Base-by-base conservation (phyloP, 2,797 vertebrate genomes). In the Acanthornis magna region DNA sequence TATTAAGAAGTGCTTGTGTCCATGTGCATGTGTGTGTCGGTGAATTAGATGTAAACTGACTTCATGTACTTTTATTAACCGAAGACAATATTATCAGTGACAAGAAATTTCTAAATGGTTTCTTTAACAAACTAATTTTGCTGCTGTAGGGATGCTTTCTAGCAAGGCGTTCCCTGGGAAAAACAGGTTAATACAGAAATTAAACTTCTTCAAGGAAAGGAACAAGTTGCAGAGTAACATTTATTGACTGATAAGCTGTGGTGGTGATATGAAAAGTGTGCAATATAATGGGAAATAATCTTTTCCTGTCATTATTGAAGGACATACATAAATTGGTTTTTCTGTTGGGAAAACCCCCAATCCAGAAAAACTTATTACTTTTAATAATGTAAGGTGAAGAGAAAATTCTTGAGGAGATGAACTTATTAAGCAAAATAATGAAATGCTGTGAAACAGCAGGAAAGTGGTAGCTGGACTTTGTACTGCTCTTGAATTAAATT, bases 341-440 rank as follows among this genome's bases (percentile, higher is more conserved):
- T 98, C 98, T 98, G 97, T 98, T 98, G 97, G 97, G 98, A 98
- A 96, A 98, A 97, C 97, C 96, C 97, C 98, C 97, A 97, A 96
- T 97, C 98, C 98, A 98, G 98, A 98, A 98, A 98, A 98, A 98
- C 97, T 97, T 98, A 98, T 98, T 98, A 98, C 97, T 98, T 98
- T 98, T 98, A 98, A 98, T 98, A 98, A 98, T 98, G 95, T 97
- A 96, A 97, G 97, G 97, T 98, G 97, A 98, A 97, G 97, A 97
- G 97, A 97, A 98, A 98, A 98, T 97, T 98, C 97, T 98, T 86
- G 96, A 98, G 97, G 97, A 98, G 97, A 97, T 98, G 97, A 98
- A 98, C 97, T 98, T 98, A 98, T 98, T 98, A 98, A 98, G 98
- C 97, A 98, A 98, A 98, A 98, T 98, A 98, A 98, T 98, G 98